A percentile compares a stretch with the other conserved stretches of the same genome.
Conservation (phyloP, 1,140 invertebrate species). For the Eumeta japonica region DNA sequence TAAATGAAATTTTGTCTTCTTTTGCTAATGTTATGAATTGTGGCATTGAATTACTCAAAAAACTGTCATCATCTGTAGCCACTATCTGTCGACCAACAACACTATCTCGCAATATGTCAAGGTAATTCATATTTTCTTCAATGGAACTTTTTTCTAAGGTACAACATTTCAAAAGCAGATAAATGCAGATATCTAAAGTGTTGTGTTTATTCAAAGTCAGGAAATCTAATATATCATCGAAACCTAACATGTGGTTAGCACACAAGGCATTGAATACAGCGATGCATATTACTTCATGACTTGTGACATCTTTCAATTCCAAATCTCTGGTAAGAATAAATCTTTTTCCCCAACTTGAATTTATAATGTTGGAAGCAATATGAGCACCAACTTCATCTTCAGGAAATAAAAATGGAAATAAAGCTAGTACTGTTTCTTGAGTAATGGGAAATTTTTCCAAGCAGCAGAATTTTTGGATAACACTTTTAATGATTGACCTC, state of each 20-base stretch:
- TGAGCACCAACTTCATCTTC: slow-evolving; percentile 44
- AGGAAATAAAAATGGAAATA: slow-evolving; percentile 64
- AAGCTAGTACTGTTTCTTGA: slow-evolving; percentile 44
- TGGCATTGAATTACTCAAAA: slow-evolving; percentile 29
- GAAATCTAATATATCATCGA: slow-evolving; percentile 32
- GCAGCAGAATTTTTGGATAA: slow-evolving; percentile 44
- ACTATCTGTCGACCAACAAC: slow-evolving; percentile 34
- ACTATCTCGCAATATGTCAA: slow-evolving; percentile 34
- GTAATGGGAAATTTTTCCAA: slow-evolving; percentile 35
- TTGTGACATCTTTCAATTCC: no score
- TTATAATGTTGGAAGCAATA: slow-evolving; percentile 51
- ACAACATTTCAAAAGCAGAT: slow-evolving; percentile 34
- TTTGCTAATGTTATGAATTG: slow-evolving; percentile 34
- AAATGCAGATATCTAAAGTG: slow-evolving; percentile 31
- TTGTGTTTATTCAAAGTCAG: slow-evolving; percentile 28
- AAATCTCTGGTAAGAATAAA: slow-evolving; percentile 33
- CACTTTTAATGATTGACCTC: slow-evolving; percentile 30
- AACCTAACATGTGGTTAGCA: slow-evolving; percentile 21
- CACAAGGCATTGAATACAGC: slow-evolving; percentile 34
- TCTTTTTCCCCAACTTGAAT: slow-evolving; percentile 50
- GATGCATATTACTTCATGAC: slow-evolving; percentile 28
- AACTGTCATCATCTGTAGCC: slow-evolving; percentile 18
- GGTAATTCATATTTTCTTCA: slow-evolving; percentile 23
- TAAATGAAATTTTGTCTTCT: slow-evolving; percentile 41
- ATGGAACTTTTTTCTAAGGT: slow-evolving; percentile 23